Conservation (phyloP, 2,797 vertebrate genomes). For the Melanotaenia trifasciata region DNA sequence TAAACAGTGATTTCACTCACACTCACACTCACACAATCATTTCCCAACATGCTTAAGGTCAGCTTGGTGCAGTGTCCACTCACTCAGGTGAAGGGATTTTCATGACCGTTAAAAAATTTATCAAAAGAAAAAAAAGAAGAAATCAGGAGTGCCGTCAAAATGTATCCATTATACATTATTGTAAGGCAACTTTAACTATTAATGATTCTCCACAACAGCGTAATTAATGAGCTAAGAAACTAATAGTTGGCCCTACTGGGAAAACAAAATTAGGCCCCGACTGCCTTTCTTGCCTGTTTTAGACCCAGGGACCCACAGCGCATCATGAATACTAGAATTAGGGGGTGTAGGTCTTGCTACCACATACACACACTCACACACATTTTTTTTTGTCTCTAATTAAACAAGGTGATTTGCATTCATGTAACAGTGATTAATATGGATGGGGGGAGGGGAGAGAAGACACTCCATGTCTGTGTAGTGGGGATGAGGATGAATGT, state of each 20-base stretch:
- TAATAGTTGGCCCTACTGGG: slow-evolving; percentile 81
- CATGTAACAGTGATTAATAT: slow-evolving; percentile 76
- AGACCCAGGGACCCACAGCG: slow-evolving; percentile 71
- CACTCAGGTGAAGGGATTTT: slow-evolving; percentile 82
- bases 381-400: slow-evolving; percentile 75
- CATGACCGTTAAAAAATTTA: slow-evolving; percentile 85
- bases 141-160: slow-evolving; percentile 65
- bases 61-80: slow-evolving; percentile 68
- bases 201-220: slow-evolving; percentile 84
- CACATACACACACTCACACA: slow-evolving; percentile 18
- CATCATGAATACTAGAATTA: slow-evolving; percentile 73
- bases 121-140: slow-evolving; percentile 60
- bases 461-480: slow-evolving; percentile 28
- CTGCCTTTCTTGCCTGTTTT: slow-evolving; percentile 58
- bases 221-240: slow-evolving; percentile 88
- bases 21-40: slow-evolving; percentile 23
- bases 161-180: slow-evolving; percentile 84
- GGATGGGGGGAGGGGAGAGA: slow-evolving; percentile 30
- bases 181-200: slow-evolving; percentile 86
- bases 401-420: slow-evolving; percentile 86
- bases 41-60: slow-evolving; percentile 50
- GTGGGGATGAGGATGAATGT: slow-evolving; percentile 13
- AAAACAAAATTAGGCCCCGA: slow-evolving; percentile 84
- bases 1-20: slow-evolving; percentile 42
- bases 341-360: slow-evolving; percentile 26